A percentile compares a stretch with the other conserved stretches of the same genome.
Evolutionary conservation across 2,797 vertebrate species (phyloP).

Genomic region (Natrix natrix): DNA sequence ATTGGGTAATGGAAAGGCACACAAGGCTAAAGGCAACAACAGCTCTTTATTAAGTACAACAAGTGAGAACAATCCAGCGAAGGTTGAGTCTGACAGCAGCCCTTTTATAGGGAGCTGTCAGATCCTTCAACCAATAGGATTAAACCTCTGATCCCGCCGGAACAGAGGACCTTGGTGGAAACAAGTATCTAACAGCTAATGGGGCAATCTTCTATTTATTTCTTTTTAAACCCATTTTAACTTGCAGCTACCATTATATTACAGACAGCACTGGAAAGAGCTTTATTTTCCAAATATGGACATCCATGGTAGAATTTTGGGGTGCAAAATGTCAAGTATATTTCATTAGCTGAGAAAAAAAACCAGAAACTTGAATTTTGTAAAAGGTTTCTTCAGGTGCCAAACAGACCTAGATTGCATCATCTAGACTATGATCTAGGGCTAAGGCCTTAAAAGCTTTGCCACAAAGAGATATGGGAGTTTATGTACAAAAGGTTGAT

Average conservation of each 20-base stretch:
- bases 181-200: background rate
- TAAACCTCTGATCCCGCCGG: no score
- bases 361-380: background rate
- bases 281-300: background rate
- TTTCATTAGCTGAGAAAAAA: background rate
- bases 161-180: no score
- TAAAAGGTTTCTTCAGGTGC: background rate
- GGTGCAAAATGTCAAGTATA: background rate
- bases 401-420: background rate
- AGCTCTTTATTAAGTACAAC: no score
- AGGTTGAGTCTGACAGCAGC: no score
- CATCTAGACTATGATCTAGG: background rate
- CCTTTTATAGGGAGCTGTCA: no score
- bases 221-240: background rate
- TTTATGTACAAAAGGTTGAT: background rate
- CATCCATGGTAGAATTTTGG: background rate
- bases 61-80: no score
- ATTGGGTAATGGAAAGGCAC: no score
- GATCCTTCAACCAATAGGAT: no score
- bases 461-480: conserved; percentile 9
- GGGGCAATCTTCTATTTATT: background rate
- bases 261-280: background rate
- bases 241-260: background rate
- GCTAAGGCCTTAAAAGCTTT: background rate
- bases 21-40: no score